phyloP scores from a whole-genome alignment of 2,888 invertebrate species.

The Spatulosminthurus flaviceps region DNA sequence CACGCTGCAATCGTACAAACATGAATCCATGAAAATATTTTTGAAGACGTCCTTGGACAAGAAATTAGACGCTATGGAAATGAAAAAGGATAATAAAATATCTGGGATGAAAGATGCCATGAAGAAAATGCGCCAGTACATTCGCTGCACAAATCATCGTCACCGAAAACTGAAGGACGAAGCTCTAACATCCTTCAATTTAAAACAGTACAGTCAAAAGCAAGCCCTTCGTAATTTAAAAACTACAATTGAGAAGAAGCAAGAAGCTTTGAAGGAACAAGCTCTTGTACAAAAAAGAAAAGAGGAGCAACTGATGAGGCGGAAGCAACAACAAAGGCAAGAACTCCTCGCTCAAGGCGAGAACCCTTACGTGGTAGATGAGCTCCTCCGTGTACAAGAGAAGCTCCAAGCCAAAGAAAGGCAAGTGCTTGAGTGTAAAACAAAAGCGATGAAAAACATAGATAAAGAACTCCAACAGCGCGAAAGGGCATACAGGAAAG shows the following conservation, averaged over 20 bases:
- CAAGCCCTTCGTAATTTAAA: conserved; percentile 48
- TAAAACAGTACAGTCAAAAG: conserved; percentile 47
- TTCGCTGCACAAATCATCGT: conserved; percentile 45
- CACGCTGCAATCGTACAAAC: not conserved
- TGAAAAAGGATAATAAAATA: conserved; percentile 22
- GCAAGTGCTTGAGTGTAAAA: conserved; percentile 6
- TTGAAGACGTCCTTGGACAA: not conserved
- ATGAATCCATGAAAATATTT: conserved; percentile 34
- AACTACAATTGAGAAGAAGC: conserved; percentile 49
- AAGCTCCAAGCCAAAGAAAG: conserved; percentile 49
- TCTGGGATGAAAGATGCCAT: conserved; percentile 44
- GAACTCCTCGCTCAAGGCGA: conserved; percentile 50
- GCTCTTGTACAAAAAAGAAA: conserved; percentile 42
- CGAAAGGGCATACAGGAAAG: conserved; percentile 44
- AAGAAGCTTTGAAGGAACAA: conserved; percentile 37
- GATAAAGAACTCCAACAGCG: conserved; percentile 43
- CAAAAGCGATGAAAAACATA: conserved; percentile 46
- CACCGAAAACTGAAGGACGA: conserved; percentile 43
- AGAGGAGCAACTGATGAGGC: conserved; percentile 28
- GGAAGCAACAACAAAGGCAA: conserved; percentile 43
- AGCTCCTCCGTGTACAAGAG: conserved; percentile 49
- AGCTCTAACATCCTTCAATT: conserved; percentile 21
- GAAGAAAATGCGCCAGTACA: conserved; percentile 38
- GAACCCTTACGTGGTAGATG: conserved; percentile 56
- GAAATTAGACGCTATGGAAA: not conserved